Conservation (phyloP, 2,797 vertebrate genomes). For the Serranus cabrilla region DNA sequence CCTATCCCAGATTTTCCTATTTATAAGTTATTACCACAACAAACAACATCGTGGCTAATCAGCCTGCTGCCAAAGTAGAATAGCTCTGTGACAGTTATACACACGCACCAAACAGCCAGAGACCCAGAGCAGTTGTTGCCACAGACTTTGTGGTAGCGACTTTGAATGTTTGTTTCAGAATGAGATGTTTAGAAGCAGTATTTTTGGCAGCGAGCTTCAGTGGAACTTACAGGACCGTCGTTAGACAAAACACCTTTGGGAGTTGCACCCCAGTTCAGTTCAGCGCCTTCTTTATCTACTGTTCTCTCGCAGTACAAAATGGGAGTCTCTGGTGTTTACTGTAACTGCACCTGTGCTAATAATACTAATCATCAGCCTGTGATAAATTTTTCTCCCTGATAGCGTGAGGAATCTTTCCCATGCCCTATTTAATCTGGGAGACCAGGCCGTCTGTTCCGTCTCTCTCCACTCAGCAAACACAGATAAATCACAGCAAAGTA, state of each 20-base stretch:
- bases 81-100: background rate
- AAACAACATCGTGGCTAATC: background rate
- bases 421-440: constrained; percentile 79
- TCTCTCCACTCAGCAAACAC: constrained; percentile 83
- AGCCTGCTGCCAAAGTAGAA: background rate
- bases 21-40: background rate
- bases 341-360: constrained; percentile 86
- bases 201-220: constrained; percentile 24
- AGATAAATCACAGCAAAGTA: constrained; percentile 87
- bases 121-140: background rate
- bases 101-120: background rate
- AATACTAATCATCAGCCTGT: constrained; percentile 83
- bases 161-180: constrained; percentile 16
- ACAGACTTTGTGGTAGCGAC: background rate
- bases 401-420: constrained; percentile 79
- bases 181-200: constrained; percentile 1
- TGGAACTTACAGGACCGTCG: constrained; percentile 37
- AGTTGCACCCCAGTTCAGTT: constrained; percentile 56
- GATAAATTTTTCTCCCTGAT: constrained; percentile 80
- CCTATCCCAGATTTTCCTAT: background rate
- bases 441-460: constrained; percentile 78
- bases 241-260: constrained; percentile 71
- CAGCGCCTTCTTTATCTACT: constrained; percentile 69
- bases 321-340: constrained; percentile 81
- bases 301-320: constrained; percentile 67